Base-by-base conservation (phyloP, 1,140 invertebrate genomes). In the Achatina immaculata region DNA sequence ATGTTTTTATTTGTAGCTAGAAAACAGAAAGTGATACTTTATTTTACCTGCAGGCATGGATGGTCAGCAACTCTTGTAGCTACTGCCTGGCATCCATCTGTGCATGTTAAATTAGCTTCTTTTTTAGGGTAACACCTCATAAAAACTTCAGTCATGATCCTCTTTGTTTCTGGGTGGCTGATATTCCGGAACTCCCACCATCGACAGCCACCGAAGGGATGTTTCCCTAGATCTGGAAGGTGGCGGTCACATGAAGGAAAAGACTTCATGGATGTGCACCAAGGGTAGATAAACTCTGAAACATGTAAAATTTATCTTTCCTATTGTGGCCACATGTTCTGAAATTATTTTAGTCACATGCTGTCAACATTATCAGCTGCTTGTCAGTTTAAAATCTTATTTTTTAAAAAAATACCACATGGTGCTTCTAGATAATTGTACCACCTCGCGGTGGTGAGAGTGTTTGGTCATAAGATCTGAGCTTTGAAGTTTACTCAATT, bases 191-290 rank as follows among this genome's bases (percentile, higher is more conserved):
- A 83, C n/a, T 66, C 55, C 58, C 76, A 80, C 82, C 82, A 83
- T 19, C 31, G 16, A 31, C 82, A 83, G n/a, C 65, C 72, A 24
- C 65, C 19, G 51, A 83, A 72, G 31, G 79, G 68, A 0, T 21
- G 16, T 28, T 65, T 65, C 58, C 71, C 43, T 31, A 81, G 58
- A 0, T 4, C 43, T 1, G 82, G 82, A 0, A 83, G 55, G 43
- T 81, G 80, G 21, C 82, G 38, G 34, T 83, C 79, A 75, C 82
- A 83, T 28, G 82, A 83, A 19, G 62, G 58, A 43, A 83, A 31
- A 7, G 69, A 75, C 11, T 72, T 78, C 6, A 65, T 34, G 7
- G 82, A 81, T 34, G 80, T 81, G 72, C 82, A 83, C 82, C 82
- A 83, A n/a, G 82, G 82, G 16, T 79, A 0, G 58, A 11, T n/a